Conservation (phyloP, 92 coral and sea anemone species). For the Anthopleura xanthogrammica region DNA sequence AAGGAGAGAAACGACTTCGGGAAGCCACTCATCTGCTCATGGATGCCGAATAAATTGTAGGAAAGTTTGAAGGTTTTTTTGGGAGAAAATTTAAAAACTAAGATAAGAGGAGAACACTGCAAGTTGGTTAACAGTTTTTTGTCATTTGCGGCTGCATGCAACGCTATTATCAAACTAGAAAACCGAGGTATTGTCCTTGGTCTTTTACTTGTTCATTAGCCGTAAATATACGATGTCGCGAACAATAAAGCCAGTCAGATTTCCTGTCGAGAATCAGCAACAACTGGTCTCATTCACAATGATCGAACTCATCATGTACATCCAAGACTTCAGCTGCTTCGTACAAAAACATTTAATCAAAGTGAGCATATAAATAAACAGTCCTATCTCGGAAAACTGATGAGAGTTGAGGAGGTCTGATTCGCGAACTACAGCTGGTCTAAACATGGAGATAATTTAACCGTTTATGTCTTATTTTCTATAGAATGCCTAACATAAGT, state of each 20-base stretch:
- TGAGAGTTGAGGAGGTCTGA: constrained; percentile 18
- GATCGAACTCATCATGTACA: constrained; percentile 8
- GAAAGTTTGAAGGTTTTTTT: not conserved
- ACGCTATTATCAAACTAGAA: constrained; percentile 23
- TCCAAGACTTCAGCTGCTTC: constrained; percentile 35
- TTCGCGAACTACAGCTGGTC: constrained; percentile 6
- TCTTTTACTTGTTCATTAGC: constrained; percentile 34
- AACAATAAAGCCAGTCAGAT: constrained; percentile 20
- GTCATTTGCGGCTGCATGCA: constrained; percentile 28
- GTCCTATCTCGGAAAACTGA: constrained; percentile 7
- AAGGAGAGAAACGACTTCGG: not conserved
- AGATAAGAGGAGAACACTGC: not conserved
- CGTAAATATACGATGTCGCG: constrained; percentile 9
- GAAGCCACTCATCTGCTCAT: not conserved
- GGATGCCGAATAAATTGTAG: not conserved
- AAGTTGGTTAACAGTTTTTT: constrained; percentile 17
- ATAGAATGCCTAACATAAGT: not conserved
- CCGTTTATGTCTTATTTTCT: constrained; percentile 11
- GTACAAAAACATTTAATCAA: constrained; percentile 33
- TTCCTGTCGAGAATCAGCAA: constrained; percentile 26
- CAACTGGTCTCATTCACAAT: constrained; percentile 42
- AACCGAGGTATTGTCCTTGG: constrained; percentile 15
- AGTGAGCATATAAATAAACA: constrained; percentile 30
- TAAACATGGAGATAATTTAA: constrained; percentile 16
- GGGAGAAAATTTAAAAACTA: not conserved